A percentile compares a stretch with the other conserved stretches of the same genome.
These are phyloP conservation scores for Synergus gifuensis DNA, from an alignment of 2,888 invertebrate species.

Conservation along the genomic window DNA sequence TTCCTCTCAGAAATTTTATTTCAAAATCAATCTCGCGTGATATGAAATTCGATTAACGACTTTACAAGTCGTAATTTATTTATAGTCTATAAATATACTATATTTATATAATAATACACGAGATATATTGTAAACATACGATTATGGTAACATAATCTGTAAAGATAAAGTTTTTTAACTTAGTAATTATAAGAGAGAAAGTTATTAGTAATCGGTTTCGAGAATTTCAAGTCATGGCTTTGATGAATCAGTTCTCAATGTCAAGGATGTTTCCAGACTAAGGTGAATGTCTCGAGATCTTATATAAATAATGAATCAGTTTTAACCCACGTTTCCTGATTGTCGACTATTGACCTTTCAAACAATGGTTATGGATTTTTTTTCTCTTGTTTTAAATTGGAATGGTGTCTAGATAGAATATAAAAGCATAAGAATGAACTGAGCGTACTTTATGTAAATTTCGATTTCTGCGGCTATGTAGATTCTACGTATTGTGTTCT, in stretches of 20 bases:
- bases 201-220: background rate
- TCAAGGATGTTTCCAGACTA: background rate
- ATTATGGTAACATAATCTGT: background rate
- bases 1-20: background rate
- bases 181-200: background rate
- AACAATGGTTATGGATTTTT: background rate
- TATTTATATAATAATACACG: too few species aligned
- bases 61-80: too few species aligned
- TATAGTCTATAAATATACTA: too few species aligned
- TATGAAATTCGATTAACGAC: background rate
- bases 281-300: slow-evolving; percentile 9
- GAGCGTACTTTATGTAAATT: background rate
- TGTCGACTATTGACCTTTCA: background rate
- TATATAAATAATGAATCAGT: background rate
- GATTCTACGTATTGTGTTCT: background rate
- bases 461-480: background rate
- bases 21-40: background rate
- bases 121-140: too few species aligned
- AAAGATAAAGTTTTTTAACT: background rate
- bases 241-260: slow-evolving; percentile 28
- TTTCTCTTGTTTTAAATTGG: background rate
- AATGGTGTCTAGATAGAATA: background rate
- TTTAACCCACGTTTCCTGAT: background rate
- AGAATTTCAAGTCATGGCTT: background rate
- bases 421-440: background rate